phyloP scores from a whole-genome alignment of 2,113 vertebrate genomes.

The Merops nubicus region DNA sequence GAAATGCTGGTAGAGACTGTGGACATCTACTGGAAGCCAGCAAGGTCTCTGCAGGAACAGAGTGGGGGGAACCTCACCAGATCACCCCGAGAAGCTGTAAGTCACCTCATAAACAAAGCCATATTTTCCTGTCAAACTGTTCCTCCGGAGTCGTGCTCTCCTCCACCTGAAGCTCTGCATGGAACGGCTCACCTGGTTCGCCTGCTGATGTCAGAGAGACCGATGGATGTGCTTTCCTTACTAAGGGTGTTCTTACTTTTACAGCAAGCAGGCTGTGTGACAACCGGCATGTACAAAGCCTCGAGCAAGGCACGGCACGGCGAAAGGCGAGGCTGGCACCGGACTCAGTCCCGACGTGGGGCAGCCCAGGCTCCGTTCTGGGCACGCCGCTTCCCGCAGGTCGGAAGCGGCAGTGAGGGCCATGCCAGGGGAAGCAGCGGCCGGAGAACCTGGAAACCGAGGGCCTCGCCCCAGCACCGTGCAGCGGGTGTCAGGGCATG shows the following conservation, averaged over 20 bases:
- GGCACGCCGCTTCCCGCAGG: too few species aligned
- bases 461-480: too few species aligned
- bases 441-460: too few species aligned
- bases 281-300: not conserved
- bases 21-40: not conserved
- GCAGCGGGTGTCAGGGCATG: too few species aligned
- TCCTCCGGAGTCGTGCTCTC: not conserved
- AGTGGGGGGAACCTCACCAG: not conserved
- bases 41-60: not conserved
- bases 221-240: rapidly evolving
- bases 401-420: rapidly evolving
- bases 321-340: too few species aligned
- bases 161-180: rapidly evolving
- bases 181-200: rapidly evolving
- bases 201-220: rapidly evolving
- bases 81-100: not conserved
- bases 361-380: too few species aligned
- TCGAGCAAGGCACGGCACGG: too few species aligned
- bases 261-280: rapidly evolving
- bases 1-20: rapidly evolving
- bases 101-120: rapidly evolving
- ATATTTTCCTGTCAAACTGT: not conserved
- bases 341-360: too few species aligned
- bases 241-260: rapidly evolving
- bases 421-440: not conserved